These are phyloP conservation scores for Strix uralensis DNA, from an alignment of 2,113 vertebrate genomes.

Conservation along the genomic window DNA sequence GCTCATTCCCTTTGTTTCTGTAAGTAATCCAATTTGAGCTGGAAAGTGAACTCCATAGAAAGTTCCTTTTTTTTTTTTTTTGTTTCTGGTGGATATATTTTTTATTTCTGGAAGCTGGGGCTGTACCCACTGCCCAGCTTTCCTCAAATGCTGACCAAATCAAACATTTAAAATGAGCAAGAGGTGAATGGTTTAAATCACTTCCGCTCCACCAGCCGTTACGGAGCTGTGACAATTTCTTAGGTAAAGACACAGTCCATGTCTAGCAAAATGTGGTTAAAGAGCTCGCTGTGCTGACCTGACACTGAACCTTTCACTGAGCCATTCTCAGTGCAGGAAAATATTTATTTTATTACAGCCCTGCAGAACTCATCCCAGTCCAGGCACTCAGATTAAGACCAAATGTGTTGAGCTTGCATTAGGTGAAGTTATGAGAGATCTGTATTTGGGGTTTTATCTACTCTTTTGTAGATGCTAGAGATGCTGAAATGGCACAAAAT, in stretches of 20 bases:
- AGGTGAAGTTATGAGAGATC: background rate
- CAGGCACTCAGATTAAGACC: constrained; percentile 46
- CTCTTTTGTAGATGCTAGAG: background rate
- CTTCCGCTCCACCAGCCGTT: background rate
- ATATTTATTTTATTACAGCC: constrained; percentile 64
- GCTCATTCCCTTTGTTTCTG: background rate
- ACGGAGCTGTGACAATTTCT: background rate
- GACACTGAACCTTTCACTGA: constrained; percentile 61
- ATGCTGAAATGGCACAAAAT: background rate
- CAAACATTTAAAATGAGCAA: background rate
- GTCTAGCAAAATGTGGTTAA: background rate
- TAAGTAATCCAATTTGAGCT: background rate
- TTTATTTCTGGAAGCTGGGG: background rate
- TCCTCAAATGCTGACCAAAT: background rate
- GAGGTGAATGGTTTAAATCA: background rate
- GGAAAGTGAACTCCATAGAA: background rate
- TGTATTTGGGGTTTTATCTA: constrained; percentile 15
- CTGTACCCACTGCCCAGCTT: background rate
- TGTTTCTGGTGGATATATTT: background rate
- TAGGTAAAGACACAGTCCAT: background rate
- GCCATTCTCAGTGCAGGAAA: constrained; percentile 52
- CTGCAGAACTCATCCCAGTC: constrained; percentile 31
- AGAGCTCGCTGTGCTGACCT: constrained; percentile 65
- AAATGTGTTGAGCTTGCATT: background rate
- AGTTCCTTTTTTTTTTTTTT: background rate